These are phyloP conservation scores for Eupithecia tripunctaria DNA, from an alignment of 2,888 invertebrate genomes.

Conservation along the genomic window DNA sequence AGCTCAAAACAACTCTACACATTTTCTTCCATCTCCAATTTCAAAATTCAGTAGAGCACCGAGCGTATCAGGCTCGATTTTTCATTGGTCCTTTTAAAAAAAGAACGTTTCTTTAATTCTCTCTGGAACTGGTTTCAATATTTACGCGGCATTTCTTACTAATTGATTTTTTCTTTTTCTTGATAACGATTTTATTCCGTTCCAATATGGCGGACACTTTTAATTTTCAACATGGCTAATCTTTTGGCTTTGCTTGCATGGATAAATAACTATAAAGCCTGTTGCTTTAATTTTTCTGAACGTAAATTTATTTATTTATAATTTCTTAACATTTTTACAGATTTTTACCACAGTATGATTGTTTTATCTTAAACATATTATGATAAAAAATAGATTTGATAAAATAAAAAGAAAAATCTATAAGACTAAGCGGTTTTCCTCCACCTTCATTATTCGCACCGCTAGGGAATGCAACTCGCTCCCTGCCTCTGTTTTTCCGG, in stretches of 20 bases:
- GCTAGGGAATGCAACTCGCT: too few species aligned
- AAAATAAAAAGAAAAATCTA: not conserved
- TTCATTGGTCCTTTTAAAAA: conserved; percentile 76
- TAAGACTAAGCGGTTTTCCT: too few species aligned
- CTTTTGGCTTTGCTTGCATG: not conserved
- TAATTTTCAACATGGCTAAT: conserved; percentile 18
- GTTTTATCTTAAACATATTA: too few species aligned
- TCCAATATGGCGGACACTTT: conserved; percentile 26
- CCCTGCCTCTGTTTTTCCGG: too few species aligned
- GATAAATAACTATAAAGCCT: not conserved
- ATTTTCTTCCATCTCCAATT: conserved; percentile 57
- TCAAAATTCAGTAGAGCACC: conserved; percentile 78
- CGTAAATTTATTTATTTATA: too few species aligned
- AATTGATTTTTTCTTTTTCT: conserved; percentile 38
- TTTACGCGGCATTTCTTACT: conserved; percentile 50
- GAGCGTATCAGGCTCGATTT: conserved; percentile 68
- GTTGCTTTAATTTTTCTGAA: not conserved
- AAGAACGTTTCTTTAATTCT: conserved; percentile 57
- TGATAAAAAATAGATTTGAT: not conserved
- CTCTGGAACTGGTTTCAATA: conserved; percentile 50
- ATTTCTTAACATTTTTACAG: too few species aligned
- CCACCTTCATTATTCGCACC: too few species aligned
- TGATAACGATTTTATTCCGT: conserved; percentile 43
- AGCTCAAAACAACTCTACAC: conserved; percentile 6
- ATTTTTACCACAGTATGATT: too few species aligned